phyloP scores from a whole-genome alignment of 2,113 vertebrate species.

The Sphaerodactylus townsendi region DNA sequence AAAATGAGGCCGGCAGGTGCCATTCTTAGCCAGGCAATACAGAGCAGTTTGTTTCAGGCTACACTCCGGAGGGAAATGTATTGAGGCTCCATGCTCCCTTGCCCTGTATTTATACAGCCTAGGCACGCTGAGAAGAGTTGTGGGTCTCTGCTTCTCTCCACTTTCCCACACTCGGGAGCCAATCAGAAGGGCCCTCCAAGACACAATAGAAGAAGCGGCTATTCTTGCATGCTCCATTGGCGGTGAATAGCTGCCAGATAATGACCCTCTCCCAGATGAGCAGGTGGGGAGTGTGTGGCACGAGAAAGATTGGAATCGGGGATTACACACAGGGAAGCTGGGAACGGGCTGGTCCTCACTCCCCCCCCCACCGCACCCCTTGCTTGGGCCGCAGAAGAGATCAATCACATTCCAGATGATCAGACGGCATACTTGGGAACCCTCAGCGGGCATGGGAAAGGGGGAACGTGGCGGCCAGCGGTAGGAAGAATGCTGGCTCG shows the following conservation, averaged over 20 bases:
- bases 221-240: slow-evolving; percentile 72
- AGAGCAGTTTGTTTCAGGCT: background rate
- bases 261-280: slow-evolving; percentile 67
- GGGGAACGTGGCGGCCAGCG: slow-evolving; percentile 15
- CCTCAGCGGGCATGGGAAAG: slow-evolving; percentile 30
- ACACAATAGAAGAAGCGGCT: slow-evolving; percentile 60
- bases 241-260: slow-evolving; percentile 65
- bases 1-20: slow-evolving; percentile 61
- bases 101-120: slow-evolving; percentile 59
- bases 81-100: background rate
- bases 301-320: slow-evolving; percentile 46
- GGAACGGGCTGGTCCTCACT: slow-evolving; percentile 63
- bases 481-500: slow-evolving; percentile 29
- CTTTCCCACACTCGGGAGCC: slow-evolving; percentile 79
- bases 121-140: background rate
- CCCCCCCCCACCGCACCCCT: background rate
- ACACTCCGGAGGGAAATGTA: slow-evolving; percentile 4
- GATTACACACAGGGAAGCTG: slow-evolving; percentile 55
- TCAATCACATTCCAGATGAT: slow-evolving; percentile 64
- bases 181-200: slow-evolving; percentile 57
- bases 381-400: slow-evolving; percentile 56
- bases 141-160: slow-evolving; percentile 56
- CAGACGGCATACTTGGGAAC: slow-evolving; percentile 45
- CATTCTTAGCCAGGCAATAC: slow-evolving; percentile 44
- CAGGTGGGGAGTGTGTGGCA: slow-evolving; percentile 69